These are phyloP conservation scores for Dendrocincla fuliginosa DNA, from an alignment of 2,797 vertebrate genomes.

Conservation along the genomic window DNA sequence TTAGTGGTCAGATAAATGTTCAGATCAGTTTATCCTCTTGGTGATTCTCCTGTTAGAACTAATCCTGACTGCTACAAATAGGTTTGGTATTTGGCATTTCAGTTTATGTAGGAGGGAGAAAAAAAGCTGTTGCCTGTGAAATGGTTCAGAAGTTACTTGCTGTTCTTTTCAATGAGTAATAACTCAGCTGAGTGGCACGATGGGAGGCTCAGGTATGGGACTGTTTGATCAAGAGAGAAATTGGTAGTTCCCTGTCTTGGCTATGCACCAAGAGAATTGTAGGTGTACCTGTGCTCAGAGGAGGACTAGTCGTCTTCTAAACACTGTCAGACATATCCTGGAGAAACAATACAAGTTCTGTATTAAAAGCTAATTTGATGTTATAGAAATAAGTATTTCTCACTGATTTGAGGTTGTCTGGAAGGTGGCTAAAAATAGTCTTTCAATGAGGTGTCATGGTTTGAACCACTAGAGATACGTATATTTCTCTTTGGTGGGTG, in stretches of 20 bases:
- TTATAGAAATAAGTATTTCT: not conserved
- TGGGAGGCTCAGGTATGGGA: not conserved
- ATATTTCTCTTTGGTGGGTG: not conserved
- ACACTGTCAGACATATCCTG: not conserved
- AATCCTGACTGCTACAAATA: slow-evolving; percentile 43
- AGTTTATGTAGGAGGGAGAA: slow-evolving; percentile 46
- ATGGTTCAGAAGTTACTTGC: slow-evolving; percentile 38
- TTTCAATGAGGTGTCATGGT: not conserved
- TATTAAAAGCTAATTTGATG: not conserved
- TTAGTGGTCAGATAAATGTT: not conserved
- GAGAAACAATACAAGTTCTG: not conserved
- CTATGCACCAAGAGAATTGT: not conserved
- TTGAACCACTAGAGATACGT: not conserved
- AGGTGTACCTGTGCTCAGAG: not conserved
- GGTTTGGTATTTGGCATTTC: slow-evolving; percentile 62
- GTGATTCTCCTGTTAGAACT: not conserved
- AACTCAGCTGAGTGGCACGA: not conserved
- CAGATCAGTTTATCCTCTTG: not conserved
- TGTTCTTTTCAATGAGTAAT: slow-evolving; percentile 40
- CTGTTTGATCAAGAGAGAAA: not conserved
- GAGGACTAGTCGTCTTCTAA: not conserved
- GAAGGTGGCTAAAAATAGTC: not conserved
- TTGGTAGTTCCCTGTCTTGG: not conserved
- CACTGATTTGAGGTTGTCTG: not conserved
- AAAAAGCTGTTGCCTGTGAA: not conserved